Percentiles rank a stretch among this genome's conserved stretches.
Conservation (phyloP, 2,113 vertebrate genomes). For the Desmodus rotundus region DNA sequence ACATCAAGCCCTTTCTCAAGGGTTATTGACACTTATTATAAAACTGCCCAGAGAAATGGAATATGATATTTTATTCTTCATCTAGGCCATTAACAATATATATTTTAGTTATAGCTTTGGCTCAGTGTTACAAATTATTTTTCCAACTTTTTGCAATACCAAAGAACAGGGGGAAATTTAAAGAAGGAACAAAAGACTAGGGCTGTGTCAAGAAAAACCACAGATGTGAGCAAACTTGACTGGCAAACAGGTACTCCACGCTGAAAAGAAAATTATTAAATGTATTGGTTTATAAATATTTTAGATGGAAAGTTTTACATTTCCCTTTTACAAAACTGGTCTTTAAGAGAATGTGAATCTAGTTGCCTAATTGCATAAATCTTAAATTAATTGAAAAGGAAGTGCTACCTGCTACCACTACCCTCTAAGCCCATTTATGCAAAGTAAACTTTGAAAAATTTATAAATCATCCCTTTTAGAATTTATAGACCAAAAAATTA, state of each 20-base stretch:
- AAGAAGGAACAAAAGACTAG: background rate
- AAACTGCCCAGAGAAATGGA: slow-evolving; percentile 46
- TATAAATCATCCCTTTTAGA: background rate
- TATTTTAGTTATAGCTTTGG: background rate
- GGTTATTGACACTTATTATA: slow-evolving; percentile 31
- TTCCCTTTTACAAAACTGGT: background rate
- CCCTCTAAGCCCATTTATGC: background rate
- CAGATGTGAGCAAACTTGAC: background rate
- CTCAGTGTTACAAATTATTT: slow-evolving; percentile 12
- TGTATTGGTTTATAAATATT: background rate
- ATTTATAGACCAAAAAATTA: background rate
- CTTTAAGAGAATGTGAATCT: background rate
- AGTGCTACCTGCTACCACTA: background rate
- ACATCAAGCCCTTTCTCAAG: background rate
- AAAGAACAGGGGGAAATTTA: background rate
- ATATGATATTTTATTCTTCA: slow-evolving; percentile 10
- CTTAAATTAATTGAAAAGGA: background rate
- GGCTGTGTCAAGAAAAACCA: background rate
- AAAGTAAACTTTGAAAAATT: background rate
- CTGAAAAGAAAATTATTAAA: background rate
- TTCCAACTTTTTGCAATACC: background rate
- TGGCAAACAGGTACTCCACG: background rate
- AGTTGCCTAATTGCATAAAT: background rate
- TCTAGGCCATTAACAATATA: background rate
- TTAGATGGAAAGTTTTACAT: background rate